Evolutionary conservation across 2,113 vertebrate species (phyloP).

Genomic region (Rafetus swinhoei): DNA sequence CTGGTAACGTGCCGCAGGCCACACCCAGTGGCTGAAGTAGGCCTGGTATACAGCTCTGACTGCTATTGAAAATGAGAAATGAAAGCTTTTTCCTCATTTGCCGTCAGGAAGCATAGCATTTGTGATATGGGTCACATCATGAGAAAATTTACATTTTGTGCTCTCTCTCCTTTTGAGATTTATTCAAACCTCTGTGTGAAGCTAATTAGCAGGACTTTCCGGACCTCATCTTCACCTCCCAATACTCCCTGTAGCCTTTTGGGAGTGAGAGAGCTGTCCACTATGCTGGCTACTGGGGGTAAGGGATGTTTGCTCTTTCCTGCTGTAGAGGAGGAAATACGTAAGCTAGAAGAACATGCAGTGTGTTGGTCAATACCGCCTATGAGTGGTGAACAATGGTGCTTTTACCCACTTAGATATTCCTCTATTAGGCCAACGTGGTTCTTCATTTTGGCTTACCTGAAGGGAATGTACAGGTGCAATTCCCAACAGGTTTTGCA

Average conservation of each 20-base stretch:
- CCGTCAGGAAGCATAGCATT: conserved; percentile 33
- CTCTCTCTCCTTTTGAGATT: conserved; percentile 45
- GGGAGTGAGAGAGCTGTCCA: background rate
- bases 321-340: background rate
- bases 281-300: background rate
- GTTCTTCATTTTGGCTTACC: background rate
- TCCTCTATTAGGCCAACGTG: background rate
- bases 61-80: conserved; percentile 33
- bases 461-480: background rate
- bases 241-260: background rate
- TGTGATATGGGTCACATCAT: conserved; percentile 50
- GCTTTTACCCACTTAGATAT: background rate
- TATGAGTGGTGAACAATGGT: background rate
- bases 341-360: background rate
- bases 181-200: conserved; percentile 44
- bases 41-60: background rate
- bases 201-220: conserved; percentile 55
- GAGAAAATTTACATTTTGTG: conserved; percentile 63
- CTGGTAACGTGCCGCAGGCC: background rate
- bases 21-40: background rate
- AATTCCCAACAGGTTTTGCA: background rate
- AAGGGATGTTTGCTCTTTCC: background rate
- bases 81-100: conserved; percentile 22
- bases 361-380: no score
- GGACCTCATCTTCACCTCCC: conserved; percentile 26